phyloP scores from a whole-genome alignment of 2,113 vertebrate species.

The Charadrius vociferus region DNA sequence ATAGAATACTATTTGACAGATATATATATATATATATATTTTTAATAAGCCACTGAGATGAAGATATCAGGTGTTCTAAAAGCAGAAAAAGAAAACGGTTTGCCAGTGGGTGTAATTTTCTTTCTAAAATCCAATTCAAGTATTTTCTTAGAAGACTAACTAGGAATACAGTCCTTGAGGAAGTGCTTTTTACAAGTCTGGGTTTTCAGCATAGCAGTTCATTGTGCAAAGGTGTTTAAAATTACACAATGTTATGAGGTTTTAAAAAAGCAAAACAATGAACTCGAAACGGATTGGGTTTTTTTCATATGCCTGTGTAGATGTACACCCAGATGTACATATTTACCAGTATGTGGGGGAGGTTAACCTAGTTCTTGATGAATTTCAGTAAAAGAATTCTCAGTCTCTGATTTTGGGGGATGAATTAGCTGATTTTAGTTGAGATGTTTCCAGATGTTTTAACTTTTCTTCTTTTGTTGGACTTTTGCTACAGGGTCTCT shows the following conservation, averaged over 20 bases:
- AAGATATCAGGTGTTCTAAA: neutral
- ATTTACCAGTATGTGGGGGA: neutral
- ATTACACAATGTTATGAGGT: accelerated
- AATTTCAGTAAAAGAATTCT: neutral
- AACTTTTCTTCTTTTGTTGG: neutral
- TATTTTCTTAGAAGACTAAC: neutral
- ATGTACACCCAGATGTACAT: neutral
- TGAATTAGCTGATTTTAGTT: neutral
- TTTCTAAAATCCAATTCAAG: neutral
- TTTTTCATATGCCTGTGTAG: neutral
- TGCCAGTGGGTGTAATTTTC: neutral
- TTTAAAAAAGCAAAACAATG: neutral
- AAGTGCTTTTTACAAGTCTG: neutral
- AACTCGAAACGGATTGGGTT: neutral
- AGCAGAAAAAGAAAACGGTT: neutral
- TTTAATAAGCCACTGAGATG: neutral
- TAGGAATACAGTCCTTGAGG: neutral
- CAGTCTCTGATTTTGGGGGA: neutral
- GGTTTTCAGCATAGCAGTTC: neutral
- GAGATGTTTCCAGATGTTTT: neutral
- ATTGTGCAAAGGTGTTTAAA: neutral
- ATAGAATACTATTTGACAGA: neutral
- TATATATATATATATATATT: too few species aligned
- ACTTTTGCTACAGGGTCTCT: neutral
- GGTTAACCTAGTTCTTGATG: neutral